Evolutionary conservation across 2,113 vertebrate species (phyloP).

Genomic region (Marmota flaviventris): DNA sequence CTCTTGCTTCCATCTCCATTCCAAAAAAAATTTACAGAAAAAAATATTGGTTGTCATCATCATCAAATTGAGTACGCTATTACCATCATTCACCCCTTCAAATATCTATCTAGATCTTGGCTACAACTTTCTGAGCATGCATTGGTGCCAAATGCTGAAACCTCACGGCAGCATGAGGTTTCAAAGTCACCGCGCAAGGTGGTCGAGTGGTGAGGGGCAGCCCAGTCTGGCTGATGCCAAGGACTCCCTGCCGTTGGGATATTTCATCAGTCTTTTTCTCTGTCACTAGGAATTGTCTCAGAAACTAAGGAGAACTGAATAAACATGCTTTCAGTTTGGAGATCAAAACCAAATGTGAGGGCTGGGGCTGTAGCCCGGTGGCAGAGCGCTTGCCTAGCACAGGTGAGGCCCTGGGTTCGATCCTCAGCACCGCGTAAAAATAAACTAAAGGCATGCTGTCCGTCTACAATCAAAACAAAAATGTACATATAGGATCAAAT

Average conservation of each 20-base stretch:
- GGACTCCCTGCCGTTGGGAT: background rate
- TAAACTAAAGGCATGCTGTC: too few species aligned
- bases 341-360: background rate
- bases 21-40: background rate
- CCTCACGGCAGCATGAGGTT: background rate
- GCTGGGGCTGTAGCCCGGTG: too few species aligned
- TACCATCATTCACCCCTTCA: background rate
- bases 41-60: too few species aligned
- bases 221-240: background rate
- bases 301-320: constrained; percentile 34
- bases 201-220: background rate
- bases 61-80: background rate
- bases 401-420: too few species aligned
- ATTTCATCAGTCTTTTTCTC: background rate
- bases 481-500: background rate
- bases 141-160: background rate
- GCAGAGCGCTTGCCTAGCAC: too few species aligned
- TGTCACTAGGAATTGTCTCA: background rate
- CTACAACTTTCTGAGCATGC: background rate
- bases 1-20: background rate
- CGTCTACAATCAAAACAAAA: too few species aligned
- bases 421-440: too few species aligned
- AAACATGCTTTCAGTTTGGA: background rate
- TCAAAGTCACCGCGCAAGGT: background rate
- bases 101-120: background rate